A percentile compares a stretch with the other conserved stretches of the same genome.
Evolutionary conservation across 2,888 invertebrate species (phyloP).

Genomic region (Plagodis dolabraria): DNA sequence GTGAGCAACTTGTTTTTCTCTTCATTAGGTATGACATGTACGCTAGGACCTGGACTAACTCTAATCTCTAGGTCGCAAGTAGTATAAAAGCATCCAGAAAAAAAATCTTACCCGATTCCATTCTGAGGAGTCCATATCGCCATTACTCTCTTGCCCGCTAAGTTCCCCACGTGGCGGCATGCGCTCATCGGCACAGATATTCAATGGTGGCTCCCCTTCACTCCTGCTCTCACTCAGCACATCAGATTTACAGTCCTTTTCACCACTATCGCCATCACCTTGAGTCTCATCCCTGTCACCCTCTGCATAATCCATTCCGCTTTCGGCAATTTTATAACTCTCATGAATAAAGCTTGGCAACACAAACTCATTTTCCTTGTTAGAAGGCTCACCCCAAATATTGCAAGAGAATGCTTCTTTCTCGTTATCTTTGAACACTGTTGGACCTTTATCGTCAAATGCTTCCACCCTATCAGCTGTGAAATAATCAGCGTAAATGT

Average conservation of each 20-base stretch:
- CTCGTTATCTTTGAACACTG: constrained; percentile 58
- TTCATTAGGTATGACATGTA: background rate
- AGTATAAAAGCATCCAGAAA: background rate
- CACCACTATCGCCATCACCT: constrained; percentile 52
- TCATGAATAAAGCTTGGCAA: constrained; percentile 78
- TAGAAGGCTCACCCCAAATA: constrained; percentile 74
- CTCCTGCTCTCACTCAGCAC: constrained; percentile 68
- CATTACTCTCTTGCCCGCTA: constrained; percentile 94
- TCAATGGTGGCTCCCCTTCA: constrained; percentile 76
- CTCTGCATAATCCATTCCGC: constrained; percentile 60
- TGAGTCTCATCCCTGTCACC: constrained; percentile 52
- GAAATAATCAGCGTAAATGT: constrained; percentile 78
- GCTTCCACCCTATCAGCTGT: constrained; percentile 73
- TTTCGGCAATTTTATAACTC: constrained; percentile 75
- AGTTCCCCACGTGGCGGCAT: constrained; percentile 95
- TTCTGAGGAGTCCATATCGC: constrained; percentile 89
- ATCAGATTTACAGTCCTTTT: constrained; percentile 69
- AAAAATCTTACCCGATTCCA: constrained; percentile 88
- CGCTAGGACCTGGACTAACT: background rate
- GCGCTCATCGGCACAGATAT: constrained; percentile 93
- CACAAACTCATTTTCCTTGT: constrained; percentile 74
- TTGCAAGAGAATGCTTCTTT: constrained; percentile 37
- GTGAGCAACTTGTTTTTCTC: too few species aligned
- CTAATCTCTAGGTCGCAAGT: background rate
- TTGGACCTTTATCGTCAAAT: constrained; percentile 64